Evolutionary conservation across 2,888 invertebrate genomes (phyloP), one percentile per base, ranked within the genome.

Genomic region (Lamellibrachia satsuma): DNA sequence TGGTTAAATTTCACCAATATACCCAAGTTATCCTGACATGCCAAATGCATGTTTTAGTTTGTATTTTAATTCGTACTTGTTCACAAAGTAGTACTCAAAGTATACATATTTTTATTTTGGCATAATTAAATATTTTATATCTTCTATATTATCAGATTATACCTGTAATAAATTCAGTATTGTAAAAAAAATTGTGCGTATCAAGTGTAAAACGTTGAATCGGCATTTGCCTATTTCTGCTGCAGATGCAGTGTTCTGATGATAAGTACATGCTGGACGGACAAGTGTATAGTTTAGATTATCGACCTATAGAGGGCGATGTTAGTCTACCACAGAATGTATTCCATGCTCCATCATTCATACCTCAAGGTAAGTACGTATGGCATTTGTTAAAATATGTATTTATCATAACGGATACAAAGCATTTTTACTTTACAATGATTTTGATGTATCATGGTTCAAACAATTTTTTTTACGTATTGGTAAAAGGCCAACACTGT

Each of bases 281-380:
- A 75, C 94, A 94, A 96, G 97, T 98, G 94, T 98, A 98, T 97
- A 98, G 97, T 96, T 93, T 94, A 93, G 98, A 98, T 96, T 98
- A 98, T 96, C 97, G 98, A 95, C 98, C 98, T 95, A 98, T 98
- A 95, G 98, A 98, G 95, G 98, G 98, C 93, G 98, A 98, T 97
- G 98, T 98, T 95, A 97, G 97, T 95, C 97, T 98, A 95, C 98
- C 98, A 57, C 97, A 98, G 91, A 98, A 98, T 96, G 98, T 98
- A 92, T 98, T 98, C 95, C 97, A 98, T 95, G 98, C 98, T 57
- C 95, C 98, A 92, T 98, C 98, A 96, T 98, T 98, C 96, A 98
- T 98, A 95, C 98, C 99, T 57, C 98, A 99, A 96, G 99, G 99
- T 98, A 97, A 96, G 97, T 93, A 57, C 95, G 52, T n/a, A 22